A percentile compares a stretch with the other conserved stretches of the same genome.
Evolutionary conservation across 2,113 vertebrate species (phyloP).

Genomic region (Neolamprologus devosi): DNA sequence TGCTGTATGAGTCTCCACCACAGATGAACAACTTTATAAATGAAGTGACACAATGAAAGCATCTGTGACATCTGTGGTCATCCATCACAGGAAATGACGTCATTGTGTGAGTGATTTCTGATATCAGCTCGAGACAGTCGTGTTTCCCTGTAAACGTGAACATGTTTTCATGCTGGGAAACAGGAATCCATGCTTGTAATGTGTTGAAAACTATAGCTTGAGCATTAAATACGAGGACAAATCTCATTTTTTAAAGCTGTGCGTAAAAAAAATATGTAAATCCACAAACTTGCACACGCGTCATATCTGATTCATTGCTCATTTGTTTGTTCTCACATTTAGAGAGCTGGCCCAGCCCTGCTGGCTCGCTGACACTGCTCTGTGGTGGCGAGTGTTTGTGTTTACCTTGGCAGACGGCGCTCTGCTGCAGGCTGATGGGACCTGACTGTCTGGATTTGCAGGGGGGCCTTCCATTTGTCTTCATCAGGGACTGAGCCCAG

Average conservation of each 20-base stretch:
- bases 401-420: conserved; percentile 50
- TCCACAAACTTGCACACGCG: neutral
- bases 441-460: conserved; percentile 42
- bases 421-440: conserved; percentile 40
- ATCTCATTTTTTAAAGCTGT: neutral
- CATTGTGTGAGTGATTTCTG: neutral
- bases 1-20: neutral
- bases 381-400: conserved; percentile 29
- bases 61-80: neutral
- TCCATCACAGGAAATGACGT: neutral
- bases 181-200: neutral
- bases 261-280: neutral
- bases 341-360: neutral
- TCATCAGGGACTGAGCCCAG: conserved; percentile 31
- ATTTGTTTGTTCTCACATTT: neutral
- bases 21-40: neutral
- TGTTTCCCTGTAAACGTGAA: neutral
- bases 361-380: conserved; percentile 31
- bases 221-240: neutral
- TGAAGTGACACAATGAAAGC: neutral
- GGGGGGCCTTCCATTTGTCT: conserved; percentile 44
- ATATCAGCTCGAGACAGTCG: neutral
- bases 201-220: neutral
- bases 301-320: neutral
- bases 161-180: neutral